phyloP scores from a whole-genome alignment of 2,797 vertebrate genomes.

The Eulemur coronatus region DNA sequence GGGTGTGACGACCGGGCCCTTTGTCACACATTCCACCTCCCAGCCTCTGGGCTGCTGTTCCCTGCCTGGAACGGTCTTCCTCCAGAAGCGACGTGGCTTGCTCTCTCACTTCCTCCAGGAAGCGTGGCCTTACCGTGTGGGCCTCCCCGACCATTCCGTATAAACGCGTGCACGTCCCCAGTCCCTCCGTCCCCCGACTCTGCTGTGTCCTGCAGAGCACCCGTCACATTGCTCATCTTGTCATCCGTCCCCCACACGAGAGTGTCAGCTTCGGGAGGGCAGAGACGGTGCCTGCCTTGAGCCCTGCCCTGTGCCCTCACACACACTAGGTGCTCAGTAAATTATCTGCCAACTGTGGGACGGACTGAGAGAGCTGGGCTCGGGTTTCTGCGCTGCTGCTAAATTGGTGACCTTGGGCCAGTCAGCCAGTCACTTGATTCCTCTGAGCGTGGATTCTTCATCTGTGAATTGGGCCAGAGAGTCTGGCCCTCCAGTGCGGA shows the following conservation, averaged over 20 bases:
- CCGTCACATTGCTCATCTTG: neutral
- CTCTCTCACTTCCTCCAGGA: neutral
- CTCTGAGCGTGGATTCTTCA: fast-evolving
- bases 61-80: neutral
- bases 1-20: neutral
- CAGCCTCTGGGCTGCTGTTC: neutral
- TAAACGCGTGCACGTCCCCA: neutral
- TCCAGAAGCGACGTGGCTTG: neutral
- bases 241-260: fast-evolving
- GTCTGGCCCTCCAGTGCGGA: neutral
- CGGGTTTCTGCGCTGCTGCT: neutral
- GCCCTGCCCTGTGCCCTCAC: neutral
- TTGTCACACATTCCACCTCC: neutral
- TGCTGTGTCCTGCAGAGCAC: neutral
- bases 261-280: neutral
- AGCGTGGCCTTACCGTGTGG: neutral
- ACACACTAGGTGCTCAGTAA: neutral
- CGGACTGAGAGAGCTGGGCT: neutral
- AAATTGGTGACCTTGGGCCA: neutral
- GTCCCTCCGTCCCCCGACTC: neutral
- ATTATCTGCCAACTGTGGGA: neutral
- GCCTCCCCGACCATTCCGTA: neutral
- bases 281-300: neutral
- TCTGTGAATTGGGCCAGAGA: neutral
- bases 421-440: neutral